phyloP scores from a whole-genome alignment of 2,888 invertebrate genomes.

The Andrena flavipes region DNA sequence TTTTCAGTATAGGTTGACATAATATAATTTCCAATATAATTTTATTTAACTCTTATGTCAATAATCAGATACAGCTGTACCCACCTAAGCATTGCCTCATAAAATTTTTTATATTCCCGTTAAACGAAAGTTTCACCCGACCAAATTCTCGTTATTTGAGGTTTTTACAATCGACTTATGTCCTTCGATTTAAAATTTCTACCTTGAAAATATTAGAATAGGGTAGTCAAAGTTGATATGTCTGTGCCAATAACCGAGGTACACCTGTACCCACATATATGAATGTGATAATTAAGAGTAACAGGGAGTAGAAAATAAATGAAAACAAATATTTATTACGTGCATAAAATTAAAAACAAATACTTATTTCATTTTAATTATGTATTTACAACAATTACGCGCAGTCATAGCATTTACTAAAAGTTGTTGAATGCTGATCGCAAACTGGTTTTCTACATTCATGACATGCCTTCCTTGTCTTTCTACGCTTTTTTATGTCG shows the following conservation, averaged over 20 bases:
- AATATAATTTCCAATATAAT: too few species aligned
- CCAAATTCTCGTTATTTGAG: neutral
- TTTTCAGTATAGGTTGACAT: too few species aligned
- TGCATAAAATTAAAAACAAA: neutral
- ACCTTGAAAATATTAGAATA: neutral
- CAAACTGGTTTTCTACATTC: constrained; percentile 26
- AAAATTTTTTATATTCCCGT: neutral
- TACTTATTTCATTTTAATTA: neutral
- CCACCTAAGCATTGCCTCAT: neutral
- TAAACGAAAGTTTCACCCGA: neutral
- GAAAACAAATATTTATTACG: neutral
- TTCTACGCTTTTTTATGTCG: constrained; percentile 42
- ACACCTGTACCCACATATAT: neutral
- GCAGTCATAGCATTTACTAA: too few species aligned
- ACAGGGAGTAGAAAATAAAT: neutral
- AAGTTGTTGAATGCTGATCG: constrained; percentile 19
- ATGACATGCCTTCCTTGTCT: constrained; percentile 41
- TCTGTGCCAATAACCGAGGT: constrained; percentile 1
- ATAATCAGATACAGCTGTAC: neutral
- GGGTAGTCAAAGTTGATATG: neutral
- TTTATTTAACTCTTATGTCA: neutral
- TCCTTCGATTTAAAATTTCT: neutral
- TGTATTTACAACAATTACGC: neutral
- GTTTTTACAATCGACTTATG: neutral
- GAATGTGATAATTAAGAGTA: neutral